Conservation (phyloP, 2,797 vertebrate species). For the Neoniphon sammara region DNA sequence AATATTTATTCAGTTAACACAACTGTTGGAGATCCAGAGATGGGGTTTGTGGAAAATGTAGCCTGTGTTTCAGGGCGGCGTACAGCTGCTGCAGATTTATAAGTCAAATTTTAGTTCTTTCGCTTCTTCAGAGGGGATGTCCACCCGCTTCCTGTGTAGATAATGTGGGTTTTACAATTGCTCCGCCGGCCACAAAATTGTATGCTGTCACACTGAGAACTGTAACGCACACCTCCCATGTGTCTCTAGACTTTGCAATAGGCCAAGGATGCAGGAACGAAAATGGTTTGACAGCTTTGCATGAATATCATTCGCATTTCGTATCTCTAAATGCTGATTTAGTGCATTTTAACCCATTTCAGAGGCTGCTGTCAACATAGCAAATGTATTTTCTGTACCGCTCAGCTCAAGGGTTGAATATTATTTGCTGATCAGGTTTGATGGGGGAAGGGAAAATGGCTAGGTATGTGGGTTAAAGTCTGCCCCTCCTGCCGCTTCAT, state of each 20-base stretch:
- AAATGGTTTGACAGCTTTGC: too few species aligned
- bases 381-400: slow-evolving; percentile 35
- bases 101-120: slow-evolving; percentile 5
- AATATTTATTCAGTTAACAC: neutral
- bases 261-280: too few species aligned
- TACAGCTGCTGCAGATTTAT: slow-evolving; percentile 20
- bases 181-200: slow-evolving; percentile 17
- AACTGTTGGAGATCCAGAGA: too few species aligned
- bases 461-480: neutral
- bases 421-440: slow-evolving; percentile 35
- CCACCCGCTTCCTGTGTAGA: slow-evolving; percentile 65
- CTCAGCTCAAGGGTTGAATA: slow-evolving; percentile 37
- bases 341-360: slow-evolving; percentile 5
- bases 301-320: too few species aligned
- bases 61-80: neutral
- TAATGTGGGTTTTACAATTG: slow-evolving; percentile 34
- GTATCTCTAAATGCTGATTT: neutral
- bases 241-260: neutral
- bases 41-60: neutral
- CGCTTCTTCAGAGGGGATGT: slow-evolving; percentile 37
- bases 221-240: neutral
- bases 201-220: neutral
- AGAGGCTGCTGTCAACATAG: slow-evolving; percentile 30
- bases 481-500: slow-evolving; percentile 7
- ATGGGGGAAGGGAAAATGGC: slow-evolving; percentile 36